A percentile compares a stretch with the other conserved stretches of the same genome.
Evolutionary conservation across 2,797 vertebrate genomes (phyloP).

Genomic region (Pseudocheirus occidentalis): DNA sequence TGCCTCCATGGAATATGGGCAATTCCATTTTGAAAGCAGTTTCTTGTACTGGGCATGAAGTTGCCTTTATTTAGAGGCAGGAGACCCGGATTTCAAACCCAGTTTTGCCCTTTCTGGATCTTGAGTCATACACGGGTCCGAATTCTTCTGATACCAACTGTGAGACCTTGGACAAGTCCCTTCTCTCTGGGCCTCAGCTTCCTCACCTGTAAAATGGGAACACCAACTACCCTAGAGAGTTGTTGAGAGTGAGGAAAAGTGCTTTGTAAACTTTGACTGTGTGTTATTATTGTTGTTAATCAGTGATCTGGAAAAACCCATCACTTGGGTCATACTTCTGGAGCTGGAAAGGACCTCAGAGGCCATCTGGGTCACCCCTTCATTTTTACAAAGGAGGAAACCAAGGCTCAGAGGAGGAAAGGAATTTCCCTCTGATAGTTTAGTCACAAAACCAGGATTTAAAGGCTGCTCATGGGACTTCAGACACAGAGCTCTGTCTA

Average conservation of each 20-base stretch:
- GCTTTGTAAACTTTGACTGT: neutral
- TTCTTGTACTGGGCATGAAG: neutral
- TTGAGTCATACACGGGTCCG: neutral
- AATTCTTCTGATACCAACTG: neutral
- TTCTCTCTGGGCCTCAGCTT: neutral
- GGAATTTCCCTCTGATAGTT: neutral
- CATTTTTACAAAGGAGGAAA: neutral
- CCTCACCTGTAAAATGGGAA: neutral
- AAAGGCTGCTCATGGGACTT: neutral
- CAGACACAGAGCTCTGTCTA: neutral
- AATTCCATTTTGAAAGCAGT: neutral
- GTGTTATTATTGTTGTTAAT: neutral
- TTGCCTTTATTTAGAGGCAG: neutral
- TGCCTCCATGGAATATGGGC: neutral
- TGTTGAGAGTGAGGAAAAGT: neutral
- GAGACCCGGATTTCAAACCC: neutral
- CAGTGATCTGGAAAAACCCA: neutral
- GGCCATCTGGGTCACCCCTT: neutral
- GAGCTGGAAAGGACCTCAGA: neutral
- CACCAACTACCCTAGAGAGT: neutral
- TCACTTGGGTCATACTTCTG: neutral
- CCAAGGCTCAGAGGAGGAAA: neutral
- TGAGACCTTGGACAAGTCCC: neutral
- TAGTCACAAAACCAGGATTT: neutral
- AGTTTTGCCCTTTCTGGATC: neutral